Conservation (phyloP, 64 coral and sea anemone species). For the Pachyseris speciosa region DNA sequence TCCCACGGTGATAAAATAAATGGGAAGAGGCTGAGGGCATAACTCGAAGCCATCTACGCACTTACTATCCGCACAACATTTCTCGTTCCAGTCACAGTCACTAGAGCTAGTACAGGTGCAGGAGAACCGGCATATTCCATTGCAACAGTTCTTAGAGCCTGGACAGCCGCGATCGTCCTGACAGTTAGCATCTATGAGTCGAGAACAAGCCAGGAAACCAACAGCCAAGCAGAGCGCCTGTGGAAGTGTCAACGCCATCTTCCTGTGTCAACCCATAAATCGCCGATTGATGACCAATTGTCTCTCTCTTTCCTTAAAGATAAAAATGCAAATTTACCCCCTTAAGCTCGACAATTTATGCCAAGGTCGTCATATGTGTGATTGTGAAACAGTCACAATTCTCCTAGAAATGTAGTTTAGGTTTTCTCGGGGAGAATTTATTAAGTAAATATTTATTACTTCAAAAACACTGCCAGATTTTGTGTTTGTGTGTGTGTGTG, state of each 20-base stretch:
- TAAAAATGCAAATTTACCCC: conserved; percentile 2
- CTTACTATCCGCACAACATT: conserved; percentile 5
- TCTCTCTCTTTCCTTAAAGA: not conserved
- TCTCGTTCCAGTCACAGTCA: conserved; percentile 42
- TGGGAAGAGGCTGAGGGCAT: not conserved
- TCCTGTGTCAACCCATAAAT: not conserved
- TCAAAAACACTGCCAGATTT: too few species aligned
- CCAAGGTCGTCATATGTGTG: too few species aligned
- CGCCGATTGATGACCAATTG: not conserved
- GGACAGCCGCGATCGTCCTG: not conserved
- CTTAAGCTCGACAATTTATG: not conserved
- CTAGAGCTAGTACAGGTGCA: conserved; percentile 27
- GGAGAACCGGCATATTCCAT: conserved; percentile 23
- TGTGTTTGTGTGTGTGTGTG: too few species aligned
- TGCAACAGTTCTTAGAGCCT: conserved; percentile 1
- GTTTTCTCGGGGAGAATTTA: too few species aligned
- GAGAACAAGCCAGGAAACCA: not conserved
- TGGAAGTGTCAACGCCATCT: not conserved
- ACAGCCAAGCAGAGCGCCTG: not conserved
- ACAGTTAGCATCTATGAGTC: not conserved
- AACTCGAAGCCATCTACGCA: conserved; percentile 4
- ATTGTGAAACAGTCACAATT: not conserved
- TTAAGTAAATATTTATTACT: too few species aligned
- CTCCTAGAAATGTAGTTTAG: not conserved
- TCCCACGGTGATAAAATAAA: not conserved